phyloP scores from a whole-genome alignment of 2,113 vertebrate genomes.

The Onychostoma macrolepis region DNA sequence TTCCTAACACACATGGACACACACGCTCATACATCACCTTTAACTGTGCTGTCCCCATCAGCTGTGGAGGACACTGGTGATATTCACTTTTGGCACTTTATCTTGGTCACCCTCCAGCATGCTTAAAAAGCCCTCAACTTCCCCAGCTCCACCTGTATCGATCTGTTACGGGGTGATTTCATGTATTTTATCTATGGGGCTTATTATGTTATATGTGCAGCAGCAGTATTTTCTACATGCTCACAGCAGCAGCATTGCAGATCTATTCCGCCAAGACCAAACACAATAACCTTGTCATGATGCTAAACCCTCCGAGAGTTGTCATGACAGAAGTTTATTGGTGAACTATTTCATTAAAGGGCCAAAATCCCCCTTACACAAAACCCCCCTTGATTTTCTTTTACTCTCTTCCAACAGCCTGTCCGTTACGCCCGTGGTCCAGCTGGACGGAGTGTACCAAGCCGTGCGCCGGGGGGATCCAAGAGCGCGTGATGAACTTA shows the following conservation, averaged over 20 bases:
- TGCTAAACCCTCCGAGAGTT: no score
- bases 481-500: conserved; percentile 86
- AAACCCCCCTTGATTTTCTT: background rate
- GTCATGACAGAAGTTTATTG: background rate
- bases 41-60: background rate
- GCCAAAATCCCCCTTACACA: background rate
- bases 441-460: conserved; percentile 91
- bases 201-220: no score
- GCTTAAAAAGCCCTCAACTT: background rate
- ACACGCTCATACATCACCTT: conserved; percentile 24
- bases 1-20: background rate
- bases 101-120: background rate
- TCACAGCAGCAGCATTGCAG: no score
- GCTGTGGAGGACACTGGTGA: background rate
- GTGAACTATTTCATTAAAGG: background rate
- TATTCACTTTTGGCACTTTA: conserved; percentile 7
- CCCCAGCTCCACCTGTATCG: background rate
- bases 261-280: no score
- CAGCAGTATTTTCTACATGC: no score
- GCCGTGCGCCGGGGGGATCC: conserved; percentile 89
- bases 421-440: conserved; percentile 89
- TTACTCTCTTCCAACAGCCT: conserved; percentile 73
- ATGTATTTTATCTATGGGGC: no score
- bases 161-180: background rate
- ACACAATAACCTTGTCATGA: no score